Evolutionary conservation across 2,113 vertebrate genomes (phyloP).

Genomic region (Hippocampus abdominalis): DNA sequence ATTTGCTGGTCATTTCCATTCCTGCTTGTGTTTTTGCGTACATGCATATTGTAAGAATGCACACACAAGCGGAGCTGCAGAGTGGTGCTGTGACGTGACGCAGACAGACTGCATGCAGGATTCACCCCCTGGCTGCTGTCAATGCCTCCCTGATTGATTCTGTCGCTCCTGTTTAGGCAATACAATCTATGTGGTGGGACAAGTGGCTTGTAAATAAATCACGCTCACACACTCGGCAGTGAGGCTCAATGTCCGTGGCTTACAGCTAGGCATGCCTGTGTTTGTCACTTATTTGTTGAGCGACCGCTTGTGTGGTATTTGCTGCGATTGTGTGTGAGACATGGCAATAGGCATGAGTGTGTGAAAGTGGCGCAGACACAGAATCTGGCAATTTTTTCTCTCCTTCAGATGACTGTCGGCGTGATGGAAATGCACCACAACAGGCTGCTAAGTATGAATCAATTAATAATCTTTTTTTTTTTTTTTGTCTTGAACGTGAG

Average conservation of each 20-base stretch:
- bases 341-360: background rate
- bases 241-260: constrained; percentile 7
- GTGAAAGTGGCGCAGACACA: background rate
- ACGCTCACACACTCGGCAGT: constrained; percentile 11
- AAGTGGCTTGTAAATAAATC: constrained; percentile 35
- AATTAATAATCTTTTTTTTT: no score
- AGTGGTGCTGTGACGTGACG: constrained; percentile 23
- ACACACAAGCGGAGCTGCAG: constrained; percentile 25
- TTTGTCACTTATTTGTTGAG: constrained; percentile 39
- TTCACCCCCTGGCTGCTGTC: constrained; percentile 49
- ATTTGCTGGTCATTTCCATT: constrained; percentile 2
- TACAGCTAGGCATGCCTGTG: constrained; percentile 12
- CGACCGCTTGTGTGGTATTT: constrained; percentile 21
- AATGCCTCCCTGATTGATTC: constrained; percentile 52
- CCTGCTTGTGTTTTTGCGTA: constrained; percentile 20
- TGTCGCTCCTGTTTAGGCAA: constrained; percentile 58
- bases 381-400: background rate
- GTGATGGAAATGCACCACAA: no score
- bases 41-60: constrained; percentile 4
- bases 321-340: constrained; percentile 12
- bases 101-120: constrained; percentile 34
- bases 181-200: constrained; percentile 27
- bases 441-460: no score
- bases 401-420: background rate
- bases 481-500: no score